Evolutionary conservation across 2,797 vertebrate species (phyloP), one percentile per base, ranked within the genome.

Genomic region (Labeo calbasu): DNA sequence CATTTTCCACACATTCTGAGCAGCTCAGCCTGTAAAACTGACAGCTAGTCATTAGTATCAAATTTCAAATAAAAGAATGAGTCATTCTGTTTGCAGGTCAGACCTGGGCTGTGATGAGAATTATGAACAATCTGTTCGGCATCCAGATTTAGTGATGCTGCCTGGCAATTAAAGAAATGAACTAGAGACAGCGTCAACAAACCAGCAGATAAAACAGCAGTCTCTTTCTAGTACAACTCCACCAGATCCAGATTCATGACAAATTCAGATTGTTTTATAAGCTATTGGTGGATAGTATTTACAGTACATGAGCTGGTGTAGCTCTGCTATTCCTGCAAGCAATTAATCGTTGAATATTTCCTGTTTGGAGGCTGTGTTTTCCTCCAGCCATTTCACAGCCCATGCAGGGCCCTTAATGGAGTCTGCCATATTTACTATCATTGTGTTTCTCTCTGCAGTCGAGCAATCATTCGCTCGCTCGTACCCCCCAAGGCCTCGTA

Each of bases 401-500:
- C 57, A 66, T 63, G 57, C 46, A 79, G 63, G 50, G 46, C 82
- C 48, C 69, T 86, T 83, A 82, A 85, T 85, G 61, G 80, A 85
- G 84, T 86, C 83, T 85, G 71, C 85, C 83, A 80, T 79, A 87
- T 86, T 87, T 87, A 77, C 72, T n/a, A 25, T 70, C 83, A 89
- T 89, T 89, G 84, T 87, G 84, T 48, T 46, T 63, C 69, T 32
- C 81, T 85, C 86, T 77, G 82, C 82, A 81, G 85, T 85, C 72
- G 75, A 68, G 84, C 84, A 63, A 59, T 87, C 83, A 50, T 57
- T 85, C 40, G 25, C 48, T 50, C 43, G 17, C 81, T 72, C 32
- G 12, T 65, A 63, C 43, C 63, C 81, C 79, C 76, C 70, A 83
- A 86, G 82, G 82, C 50, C 80, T 82, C 72, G 46, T 46, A 36